Conservation (phyloP, 2,797 vertebrate species). For the Chelon auratus region DNA sequence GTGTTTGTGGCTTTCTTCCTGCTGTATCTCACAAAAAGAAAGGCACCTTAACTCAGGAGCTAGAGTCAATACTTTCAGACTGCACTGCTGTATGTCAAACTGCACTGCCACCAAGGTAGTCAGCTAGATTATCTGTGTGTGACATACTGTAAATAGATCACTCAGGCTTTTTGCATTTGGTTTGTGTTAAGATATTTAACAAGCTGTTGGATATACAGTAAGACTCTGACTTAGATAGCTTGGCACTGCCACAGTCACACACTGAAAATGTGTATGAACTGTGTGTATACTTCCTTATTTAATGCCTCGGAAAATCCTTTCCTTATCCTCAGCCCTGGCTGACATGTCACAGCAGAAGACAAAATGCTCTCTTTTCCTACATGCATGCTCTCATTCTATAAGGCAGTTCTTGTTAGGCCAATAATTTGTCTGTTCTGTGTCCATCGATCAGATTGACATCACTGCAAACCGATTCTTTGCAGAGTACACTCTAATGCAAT, state of each 20-base stretch:
- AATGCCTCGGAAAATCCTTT: too few relatives aligned
- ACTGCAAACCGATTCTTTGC: background rate
- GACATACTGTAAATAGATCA: conserved; percentile 29
- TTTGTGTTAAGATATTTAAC: background rate
- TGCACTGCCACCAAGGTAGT: conserved; percentile 37
- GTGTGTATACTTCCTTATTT: too few relatives aligned
- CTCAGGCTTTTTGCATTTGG: background rate
- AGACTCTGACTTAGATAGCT: background rate
- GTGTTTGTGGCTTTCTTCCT: conserved; percentile 35
- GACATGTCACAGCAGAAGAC: background rate
- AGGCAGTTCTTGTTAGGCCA: background rate
- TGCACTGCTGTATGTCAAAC: conserved; percentile 30
- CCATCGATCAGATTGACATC: background rate
- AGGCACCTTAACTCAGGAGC: conserved; percentile 35
- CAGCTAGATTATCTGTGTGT: conserved; percentile 23
- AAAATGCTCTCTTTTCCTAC: too few relatives aligned
- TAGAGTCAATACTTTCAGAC: conserved; percentile 46
- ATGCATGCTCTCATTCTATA: background rate
- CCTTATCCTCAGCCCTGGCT: too few relatives aligned
- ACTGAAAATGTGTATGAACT: too few relatives aligned
- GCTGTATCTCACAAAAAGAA: conserved; percentile 41
- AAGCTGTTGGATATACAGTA: background rate
- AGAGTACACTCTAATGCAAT: background rate
- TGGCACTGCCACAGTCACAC: background rate
- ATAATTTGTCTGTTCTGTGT: background rate